Percentiles rank a stretch among this genome's conserved stretches.
Conservation (phyloP, 2,113 vertebrate genomes). For the Hydrochoerus hydrochaeris region DNA sequence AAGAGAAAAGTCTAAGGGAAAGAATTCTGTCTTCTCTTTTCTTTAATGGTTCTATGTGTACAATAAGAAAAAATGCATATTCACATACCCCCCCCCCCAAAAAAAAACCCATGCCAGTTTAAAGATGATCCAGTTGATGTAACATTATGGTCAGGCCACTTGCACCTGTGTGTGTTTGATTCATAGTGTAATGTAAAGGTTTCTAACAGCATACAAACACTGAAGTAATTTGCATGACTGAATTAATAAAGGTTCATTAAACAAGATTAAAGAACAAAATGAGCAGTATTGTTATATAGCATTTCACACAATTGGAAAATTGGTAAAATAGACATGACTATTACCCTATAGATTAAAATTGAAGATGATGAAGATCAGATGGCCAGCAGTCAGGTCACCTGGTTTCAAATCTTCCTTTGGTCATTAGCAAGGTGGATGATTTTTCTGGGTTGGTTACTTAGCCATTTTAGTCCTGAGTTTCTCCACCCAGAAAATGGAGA, state of each 20-base stretch:
- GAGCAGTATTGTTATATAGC: background rate
- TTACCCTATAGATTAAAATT: background rate
- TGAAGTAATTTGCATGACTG: background rate
- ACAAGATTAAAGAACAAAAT: background rate
- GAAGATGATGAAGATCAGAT: background rate
- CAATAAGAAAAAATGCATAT: background rate
- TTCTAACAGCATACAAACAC: background rate
- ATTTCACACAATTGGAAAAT: background rate
- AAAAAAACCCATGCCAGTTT: background rate
- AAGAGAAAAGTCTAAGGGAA: conserved; percentile 3
- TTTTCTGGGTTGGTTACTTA: background rate
- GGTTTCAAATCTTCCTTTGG: background rate
- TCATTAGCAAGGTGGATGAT: background rate
- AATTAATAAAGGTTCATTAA: background rate
- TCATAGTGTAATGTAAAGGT: background rate
- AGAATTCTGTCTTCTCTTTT: background rate
- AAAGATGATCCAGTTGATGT: background rate
- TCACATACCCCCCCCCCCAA: background rate
- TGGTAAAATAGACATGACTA: background rate
- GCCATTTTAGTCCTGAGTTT: background rate
- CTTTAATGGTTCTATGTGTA: background rate
- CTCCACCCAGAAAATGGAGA: background rate
- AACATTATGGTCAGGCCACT: background rate
- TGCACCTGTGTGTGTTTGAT: background rate
- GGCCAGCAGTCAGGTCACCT: background rate